Evolutionary conservation across 1,140 invertebrate genomes (phyloP).

Genomic region (Heterodera schachtii): DNA sequence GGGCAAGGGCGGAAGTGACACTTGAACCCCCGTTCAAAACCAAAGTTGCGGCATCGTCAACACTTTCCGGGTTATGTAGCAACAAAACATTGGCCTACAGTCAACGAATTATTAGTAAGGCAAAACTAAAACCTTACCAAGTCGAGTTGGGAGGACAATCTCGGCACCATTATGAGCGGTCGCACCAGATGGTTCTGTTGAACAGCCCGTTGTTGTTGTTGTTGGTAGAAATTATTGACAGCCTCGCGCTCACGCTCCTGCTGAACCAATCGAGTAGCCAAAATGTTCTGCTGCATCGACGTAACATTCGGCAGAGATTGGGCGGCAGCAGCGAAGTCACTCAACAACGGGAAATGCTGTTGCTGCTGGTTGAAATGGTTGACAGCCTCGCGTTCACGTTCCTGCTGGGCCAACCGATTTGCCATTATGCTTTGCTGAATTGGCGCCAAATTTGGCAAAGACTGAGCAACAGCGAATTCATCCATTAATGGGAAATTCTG

Average conservation of each 20-base stretch:
- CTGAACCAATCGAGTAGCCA: slow-evolving; percentile 35
- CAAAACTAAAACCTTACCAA: slow-evolving; percentile 4
- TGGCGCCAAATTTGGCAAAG: slow-evolving; percentile 16
- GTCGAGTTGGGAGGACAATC: slow-evolving; percentile 4
- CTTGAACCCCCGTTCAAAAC: slow-evolving; percentile 26
- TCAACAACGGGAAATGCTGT: slow-evolving; percentile 24
- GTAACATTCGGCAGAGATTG: slow-evolving; percentile 18
- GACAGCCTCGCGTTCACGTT: slow-evolving; percentile 33
- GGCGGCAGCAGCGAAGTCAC: slow-evolving; percentile 12
- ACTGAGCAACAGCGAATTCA: slow-evolving; percentile 16
- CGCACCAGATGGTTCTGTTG: slow-evolving; percentile 31
- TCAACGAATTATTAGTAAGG: not conserved
- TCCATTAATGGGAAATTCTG: slow-evolving; percentile 21
- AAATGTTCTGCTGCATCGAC: slow-evolving; percentile 27
- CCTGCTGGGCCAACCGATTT: slow-evolving; percentile 37
- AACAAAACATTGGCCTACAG: slow-evolving; percentile 16
- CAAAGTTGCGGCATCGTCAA: slow-evolving; percentile 10
- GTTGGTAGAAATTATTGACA: slow-evolving; percentile 41
- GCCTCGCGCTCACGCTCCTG: slow-evolving; percentile 40
- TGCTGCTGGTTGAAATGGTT: slow-evolving; percentile 46
- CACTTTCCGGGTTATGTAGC: slow-evolving; percentile 12
- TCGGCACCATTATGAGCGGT: slow-evolving; percentile 28
- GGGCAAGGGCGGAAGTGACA: slow-evolving; percentile 13
- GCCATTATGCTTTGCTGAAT: slow-evolving; percentile 32
- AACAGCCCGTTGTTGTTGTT: slow-evolving; percentile 37